Base-by-base conservation (phyloP, 2,797 vertebrate species). In the Peromyscus nudipes region DNA sequence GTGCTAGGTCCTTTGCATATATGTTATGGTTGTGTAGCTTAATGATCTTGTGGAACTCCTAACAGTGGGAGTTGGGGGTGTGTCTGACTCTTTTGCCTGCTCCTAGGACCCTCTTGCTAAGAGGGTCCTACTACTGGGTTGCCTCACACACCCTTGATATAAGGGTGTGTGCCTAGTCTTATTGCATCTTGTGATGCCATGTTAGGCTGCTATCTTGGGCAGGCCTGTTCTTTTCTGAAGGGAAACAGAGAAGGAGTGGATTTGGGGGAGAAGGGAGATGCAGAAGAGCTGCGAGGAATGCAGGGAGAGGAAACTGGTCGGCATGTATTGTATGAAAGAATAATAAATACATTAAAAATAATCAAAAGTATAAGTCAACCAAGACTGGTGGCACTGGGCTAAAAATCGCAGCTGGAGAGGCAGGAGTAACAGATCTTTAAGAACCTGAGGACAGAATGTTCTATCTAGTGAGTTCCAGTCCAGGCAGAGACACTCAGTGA, bases 301-400 rank as follows among this genome's bases (percentile, higher is more conserved):
- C 29, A 17, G 27, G 19, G 6, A 7, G 1, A 40, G 43, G 29
- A 67, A 46, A 34, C 5, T 23, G 62, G 1, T 46, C 0, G 0
- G 17, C 40, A 23, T 84, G 2, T 29, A 83, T 43, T 29, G 10
- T 46, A 84, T 34, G 27, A 77, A 4, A 77, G 27, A 31, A 49
- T 29, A 77, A 77, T 49, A 73, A 73, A 23, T 27, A 79, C 4
- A 79, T 34, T 11, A 11, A 76, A 79, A 17, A 17, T 29, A 13
- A 62, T 21, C 14, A 43, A 82, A 43, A 7, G 40, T 13, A 3
- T 84, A 84, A 31, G 10, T 84, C 62, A 65, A 5, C 3, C 11
- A 49, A 31, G 19, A 49, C 5, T 84, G 10, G 10, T 49, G 3
- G 29, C 17, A 84, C 27, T 27, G 17, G 82, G 9, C 5, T 65